These are phyloP conservation scores for Tetramorium parvispinum DNA, from an alignment of 1,140 invertebrate species.

Conservation along the genomic window DNA sequence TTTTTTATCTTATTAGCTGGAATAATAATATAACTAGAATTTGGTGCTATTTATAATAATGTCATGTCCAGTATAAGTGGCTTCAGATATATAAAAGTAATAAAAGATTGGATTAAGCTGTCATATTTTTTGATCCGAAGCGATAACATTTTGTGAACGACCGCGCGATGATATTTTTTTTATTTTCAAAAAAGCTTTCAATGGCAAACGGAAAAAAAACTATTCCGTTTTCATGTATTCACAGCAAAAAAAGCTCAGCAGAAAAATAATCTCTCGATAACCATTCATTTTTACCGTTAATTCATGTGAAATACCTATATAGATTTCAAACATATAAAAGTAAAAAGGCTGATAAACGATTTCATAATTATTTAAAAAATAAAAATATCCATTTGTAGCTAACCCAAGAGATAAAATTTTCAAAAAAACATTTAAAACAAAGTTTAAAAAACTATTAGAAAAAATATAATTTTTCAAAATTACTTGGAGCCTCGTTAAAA, in stretches of 20 bases:
- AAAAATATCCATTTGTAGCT: neutral
- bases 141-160: slow-evolving; percentile 29
- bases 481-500: neutral
- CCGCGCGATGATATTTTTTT: slow-evolving; percentile 21
- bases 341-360: neutral
- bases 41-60: neutral
- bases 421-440: neutral
- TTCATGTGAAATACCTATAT: neutral
- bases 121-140: slow-evolving; percentile 24
- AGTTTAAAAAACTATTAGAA: neutral
- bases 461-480: neutral
- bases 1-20: neutral
- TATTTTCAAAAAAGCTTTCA: slow-evolving; percentile 39
- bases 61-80: neutral
- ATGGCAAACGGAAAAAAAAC: slow-evolving; percentile 26
- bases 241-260: neutral
- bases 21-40: neutral
- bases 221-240: slow-evolving; percentile 22
- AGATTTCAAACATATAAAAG: neutral
- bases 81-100: neutral
- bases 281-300: slow-evolving; percentile 18
- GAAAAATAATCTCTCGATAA: slow-evolving; percentile 40
- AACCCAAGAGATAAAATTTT: neutral
- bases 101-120: slow-evolving; percentile 19
- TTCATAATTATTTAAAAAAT: neutral